Evolutionary conservation across 2,113 vertebrate species (phyloP).

Genomic region (Gallinago paraguaiae): DNA sequence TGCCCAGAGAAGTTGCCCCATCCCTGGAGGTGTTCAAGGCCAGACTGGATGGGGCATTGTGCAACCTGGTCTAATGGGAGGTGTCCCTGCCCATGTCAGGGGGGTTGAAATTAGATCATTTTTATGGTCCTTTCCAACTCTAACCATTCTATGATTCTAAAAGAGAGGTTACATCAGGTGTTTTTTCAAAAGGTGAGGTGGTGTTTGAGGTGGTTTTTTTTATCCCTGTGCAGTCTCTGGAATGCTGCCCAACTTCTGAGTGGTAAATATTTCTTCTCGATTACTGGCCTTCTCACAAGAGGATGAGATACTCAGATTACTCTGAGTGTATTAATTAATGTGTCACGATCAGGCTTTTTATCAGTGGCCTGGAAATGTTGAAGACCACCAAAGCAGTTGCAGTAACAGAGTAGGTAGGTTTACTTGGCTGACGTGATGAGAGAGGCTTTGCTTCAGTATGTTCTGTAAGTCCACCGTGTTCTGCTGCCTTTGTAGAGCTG

Average conservation of each 20-base stretch:
- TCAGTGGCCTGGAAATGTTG: neutral
- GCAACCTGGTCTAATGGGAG: neutral
- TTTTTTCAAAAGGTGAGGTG: fast-evolving
- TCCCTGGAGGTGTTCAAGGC: neutral
- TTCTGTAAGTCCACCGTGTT: neutral
- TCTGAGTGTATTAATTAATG: neutral
- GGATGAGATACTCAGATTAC: neutral
- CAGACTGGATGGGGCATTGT: neutral
- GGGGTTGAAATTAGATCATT: neutral
- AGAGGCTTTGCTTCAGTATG: neutral
- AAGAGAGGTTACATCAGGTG: neutral
- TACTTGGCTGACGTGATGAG: neutral
- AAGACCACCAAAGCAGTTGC: neutral
- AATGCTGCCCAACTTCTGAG: neutral
- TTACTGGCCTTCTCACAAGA: neutral
- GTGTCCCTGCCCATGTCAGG: neutral
- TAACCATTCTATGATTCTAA: neutral
- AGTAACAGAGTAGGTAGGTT: neutral
- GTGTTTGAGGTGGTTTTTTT: neutral
- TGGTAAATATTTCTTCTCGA: neutral
- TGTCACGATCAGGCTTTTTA: neutral
- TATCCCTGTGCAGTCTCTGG: neutral
- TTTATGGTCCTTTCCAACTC: neutral
- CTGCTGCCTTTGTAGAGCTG: neutral
- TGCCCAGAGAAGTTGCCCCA: neutral